Percentiles rank a stretch among this genome's conserved stretches.
Evolutionary conservation across 2,113 vertebrate genomes (phyloP).

Genomic region (Ictalurus furcatus): DNA sequence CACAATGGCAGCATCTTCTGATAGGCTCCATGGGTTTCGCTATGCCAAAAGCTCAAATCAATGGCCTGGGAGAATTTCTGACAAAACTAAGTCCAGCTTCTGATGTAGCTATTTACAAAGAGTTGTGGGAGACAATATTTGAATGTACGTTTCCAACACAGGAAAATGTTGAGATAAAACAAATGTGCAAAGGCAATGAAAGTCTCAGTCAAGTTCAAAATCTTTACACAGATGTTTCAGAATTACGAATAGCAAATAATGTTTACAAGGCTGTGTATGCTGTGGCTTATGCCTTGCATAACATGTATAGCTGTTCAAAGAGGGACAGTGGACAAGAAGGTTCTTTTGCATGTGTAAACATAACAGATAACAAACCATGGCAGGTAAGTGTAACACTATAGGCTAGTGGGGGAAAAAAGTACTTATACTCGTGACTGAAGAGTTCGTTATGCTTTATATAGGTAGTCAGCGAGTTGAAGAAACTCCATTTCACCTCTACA

Average conservation of each 20-base stretch:
- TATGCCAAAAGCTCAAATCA: conserved; percentile 58
- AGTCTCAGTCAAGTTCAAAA: conserved; percentile 55
- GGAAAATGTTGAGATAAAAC: conserved; percentile 26
- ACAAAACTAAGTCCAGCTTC: conserved; percentile 44
- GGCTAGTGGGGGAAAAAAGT: neutral
- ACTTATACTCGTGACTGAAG: neutral
- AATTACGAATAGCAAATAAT: conserved; percentile 68
- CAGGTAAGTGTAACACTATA: conserved; percentile 46
- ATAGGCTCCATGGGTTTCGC: conserved; percentile 61
- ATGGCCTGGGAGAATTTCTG: conserved; percentile 54
- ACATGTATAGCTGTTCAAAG: conserved; percentile 35
- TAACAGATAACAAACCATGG: conserved; percentile 45
- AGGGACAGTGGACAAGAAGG: neutral
- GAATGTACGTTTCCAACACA: conserved; percentile 53
- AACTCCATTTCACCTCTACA: conserved; percentile 46
- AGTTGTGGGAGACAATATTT: conserved; percentile 59
- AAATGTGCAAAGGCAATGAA: conserved; percentile 52
- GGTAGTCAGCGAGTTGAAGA: conserved; percentile 52
- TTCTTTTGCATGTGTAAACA: conserved; percentile 33
- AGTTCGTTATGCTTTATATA: conserved; percentile 1
- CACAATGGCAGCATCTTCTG: conserved; percentile 53
- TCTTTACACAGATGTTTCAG: conserved; percentile 68
- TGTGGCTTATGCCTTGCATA: conserved; percentile 56
- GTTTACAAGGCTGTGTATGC: conserved; percentile 63
- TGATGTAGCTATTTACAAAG: conserved; percentile 46